A percentile compares a stretch with the other conserved stretches of the same genome.
These are phyloP conservation scores for Nibea coibor DNA, from an alignment of 2,113 vertebrate genomes.

Conservation along the genomic window DNA sequence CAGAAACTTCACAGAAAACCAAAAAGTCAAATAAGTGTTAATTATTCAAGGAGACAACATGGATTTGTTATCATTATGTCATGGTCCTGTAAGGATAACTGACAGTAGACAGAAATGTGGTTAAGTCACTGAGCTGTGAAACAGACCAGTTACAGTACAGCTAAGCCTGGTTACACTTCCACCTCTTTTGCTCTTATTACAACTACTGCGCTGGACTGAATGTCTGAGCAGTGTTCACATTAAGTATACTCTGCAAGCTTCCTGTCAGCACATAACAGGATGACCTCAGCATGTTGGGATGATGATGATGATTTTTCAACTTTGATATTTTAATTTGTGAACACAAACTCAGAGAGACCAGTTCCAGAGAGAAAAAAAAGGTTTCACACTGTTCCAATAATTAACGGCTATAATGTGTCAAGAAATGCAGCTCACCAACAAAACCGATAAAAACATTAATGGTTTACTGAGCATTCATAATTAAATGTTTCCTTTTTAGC, in stretches of 20 bases:
- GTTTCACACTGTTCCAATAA: background rate
- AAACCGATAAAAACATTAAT: background rate
- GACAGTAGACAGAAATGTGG: background rate
- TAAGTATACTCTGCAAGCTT: background rate
- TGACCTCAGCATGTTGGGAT: background rate
- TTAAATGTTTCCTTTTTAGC: background rate
- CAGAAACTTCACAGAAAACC: background rate
- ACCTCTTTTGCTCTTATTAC: constrained; percentile 43
- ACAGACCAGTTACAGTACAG: constrained; percentile 28
- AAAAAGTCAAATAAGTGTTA: background rate
- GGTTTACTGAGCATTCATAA: constrained; percentile 8
- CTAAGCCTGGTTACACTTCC: constrained; percentile 38
- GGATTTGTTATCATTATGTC: background rate
- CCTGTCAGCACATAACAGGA: background rate
- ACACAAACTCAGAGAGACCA: background rate
- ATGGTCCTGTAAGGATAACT: background rate
- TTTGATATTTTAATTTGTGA: constrained; percentile 5
- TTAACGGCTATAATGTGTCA: background rate
- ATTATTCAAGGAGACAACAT: background rate
- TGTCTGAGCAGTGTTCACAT: constrained; percentile 44
- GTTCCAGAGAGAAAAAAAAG: too few relatives aligned
- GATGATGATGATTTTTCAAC: background rate
- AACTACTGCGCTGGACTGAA: background rate
- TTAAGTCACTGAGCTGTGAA: constrained; percentile 21
- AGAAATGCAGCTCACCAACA: background rate